Conservation (phyloP, 1,140 invertebrate genomes). For the Ylistrum balloti region DNA sequence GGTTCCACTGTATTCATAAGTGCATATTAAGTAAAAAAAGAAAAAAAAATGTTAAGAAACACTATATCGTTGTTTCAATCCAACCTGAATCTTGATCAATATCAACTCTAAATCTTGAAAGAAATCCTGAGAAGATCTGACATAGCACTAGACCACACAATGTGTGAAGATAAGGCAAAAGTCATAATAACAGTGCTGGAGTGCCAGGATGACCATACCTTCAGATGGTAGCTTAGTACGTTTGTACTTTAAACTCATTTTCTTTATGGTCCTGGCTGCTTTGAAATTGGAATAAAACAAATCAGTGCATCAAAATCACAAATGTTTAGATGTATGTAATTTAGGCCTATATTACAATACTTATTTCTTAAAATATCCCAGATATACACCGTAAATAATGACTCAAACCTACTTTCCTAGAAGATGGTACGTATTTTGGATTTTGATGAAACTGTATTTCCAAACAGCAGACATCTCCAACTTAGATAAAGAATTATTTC, state of each 20-base stretch:
- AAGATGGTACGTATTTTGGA: no score
- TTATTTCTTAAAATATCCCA: no score
- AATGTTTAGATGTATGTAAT: not conserved
- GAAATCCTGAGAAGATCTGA: not conserved
- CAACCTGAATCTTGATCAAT: no score
- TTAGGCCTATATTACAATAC: no score
- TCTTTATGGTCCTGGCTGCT: conserved; percentile 32
- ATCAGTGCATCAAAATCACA: not conserved
- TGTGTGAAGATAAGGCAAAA: not conserved
- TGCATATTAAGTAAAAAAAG: not conserved
- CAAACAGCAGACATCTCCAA: no score
- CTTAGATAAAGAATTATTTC: no score
- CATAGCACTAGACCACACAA: not conserved
- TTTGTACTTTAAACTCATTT: conserved; percentile 40
- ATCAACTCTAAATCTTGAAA: not conserved
- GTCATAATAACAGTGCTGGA: not conserved
- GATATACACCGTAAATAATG: no score
- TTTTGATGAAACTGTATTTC: no score
- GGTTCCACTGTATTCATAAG: not conserved
- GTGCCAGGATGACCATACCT: conserved; percentile 32
- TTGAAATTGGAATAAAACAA: conserved; percentile 12
- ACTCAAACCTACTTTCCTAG: no score
- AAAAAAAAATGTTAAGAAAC: no score
- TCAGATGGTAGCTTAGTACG: not conserved
- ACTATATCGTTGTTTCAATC: not conserved